A percentile compares a stretch with the other conserved stretches of the same genome.
Evolutionary conservation across 2,888 invertebrate species (phyloP).

Genomic region (Agapostemon virescens): DNA sequence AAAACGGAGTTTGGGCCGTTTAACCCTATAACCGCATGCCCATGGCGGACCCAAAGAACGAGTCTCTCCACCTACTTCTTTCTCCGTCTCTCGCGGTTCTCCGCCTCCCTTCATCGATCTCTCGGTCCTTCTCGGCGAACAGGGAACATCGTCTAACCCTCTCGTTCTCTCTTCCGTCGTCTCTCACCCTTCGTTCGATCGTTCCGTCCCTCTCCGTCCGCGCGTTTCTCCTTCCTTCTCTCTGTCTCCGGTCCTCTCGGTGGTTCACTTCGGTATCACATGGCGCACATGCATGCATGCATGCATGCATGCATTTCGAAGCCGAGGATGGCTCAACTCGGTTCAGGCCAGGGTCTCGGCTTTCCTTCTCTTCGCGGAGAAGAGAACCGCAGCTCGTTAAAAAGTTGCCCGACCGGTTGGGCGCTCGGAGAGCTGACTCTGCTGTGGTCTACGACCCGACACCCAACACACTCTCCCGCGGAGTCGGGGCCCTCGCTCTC

Average conservation of each 20-base stretch:
- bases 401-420: slow-evolving; percentile 80
- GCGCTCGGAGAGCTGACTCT: slow-evolving; percentile 75
- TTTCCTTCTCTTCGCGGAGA: slow-evolving; percentile 71
- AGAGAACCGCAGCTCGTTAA: slow-evolving; percentile 78
- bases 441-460: slow-evolving; percentile 79
- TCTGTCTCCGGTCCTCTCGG: slow-evolving; percentile 31
- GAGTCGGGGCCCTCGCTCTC: slow-evolving; percentile 34
- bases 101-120: not conserved
- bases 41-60: slow-evolving; percentile 58
- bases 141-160: not conserved
- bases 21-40: slow-evolving; percentile 63
- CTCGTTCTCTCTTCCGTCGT: slow-evolving; percentile 8
- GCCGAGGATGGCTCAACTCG: slow-evolving; percentile 78
- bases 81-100: slow-evolving; percentile 39
- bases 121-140: slow-evolving; percentile 28
- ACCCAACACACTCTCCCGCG: slow-evolving; percentile 68
- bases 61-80: slow-evolving; percentile 52
- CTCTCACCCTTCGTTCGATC: slow-evolving; percentile 9
- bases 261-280: slow-evolving; percentile 70
- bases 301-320: slow-evolving; percentile 75
- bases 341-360: slow-evolving; percentile 73
- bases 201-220: not conserved
- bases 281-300: slow-evolving; percentile 72
- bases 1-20: slow-evolving; percentile 60
- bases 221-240: slow-evolving; percentile 24